These are phyloP conservation scores for Orchesella cincta DNA, from an alignment of 1,140 invertebrate genomes.

Conservation along the genomic window DNA sequence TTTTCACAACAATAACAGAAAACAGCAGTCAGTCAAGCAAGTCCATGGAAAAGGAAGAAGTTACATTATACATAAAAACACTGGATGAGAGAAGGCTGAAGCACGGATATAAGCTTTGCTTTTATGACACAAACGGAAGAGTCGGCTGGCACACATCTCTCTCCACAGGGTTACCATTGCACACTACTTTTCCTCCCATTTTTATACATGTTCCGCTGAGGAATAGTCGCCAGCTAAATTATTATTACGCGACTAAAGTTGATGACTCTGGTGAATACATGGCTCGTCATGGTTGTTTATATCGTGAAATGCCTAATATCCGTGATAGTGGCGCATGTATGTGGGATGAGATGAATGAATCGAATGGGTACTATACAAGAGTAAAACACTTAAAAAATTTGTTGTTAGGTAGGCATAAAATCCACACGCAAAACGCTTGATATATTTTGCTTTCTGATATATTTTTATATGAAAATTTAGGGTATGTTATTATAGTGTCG, in stretches of 20 bases:
- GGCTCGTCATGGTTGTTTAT: neutral
- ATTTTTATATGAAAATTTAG: no score
- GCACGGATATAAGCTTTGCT: neutral
- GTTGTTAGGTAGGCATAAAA: no score
- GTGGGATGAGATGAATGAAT: no score
- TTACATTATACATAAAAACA: no score
- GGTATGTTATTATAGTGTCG: no score
- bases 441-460: no score
- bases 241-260: conserved; percentile 8
- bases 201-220: neutral
- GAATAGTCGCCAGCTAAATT: neutral
- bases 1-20: neutral
- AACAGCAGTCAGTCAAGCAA: neutral
- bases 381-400: no score
- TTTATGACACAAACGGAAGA: conserved; percentile 3
- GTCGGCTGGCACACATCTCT: conserved; percentile 3
- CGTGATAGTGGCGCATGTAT: neutral
- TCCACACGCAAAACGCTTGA: no score
- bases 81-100: no score
- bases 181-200: neutral
- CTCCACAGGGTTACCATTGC: conserved; percentile 1
- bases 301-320: neutral
- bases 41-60: neutral
- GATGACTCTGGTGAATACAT: neutral
- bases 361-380: no score